phyloP scores from a whole-genome alignment of 2,888 invertebrate species.

The Nymphalis polychloros region DNA sequence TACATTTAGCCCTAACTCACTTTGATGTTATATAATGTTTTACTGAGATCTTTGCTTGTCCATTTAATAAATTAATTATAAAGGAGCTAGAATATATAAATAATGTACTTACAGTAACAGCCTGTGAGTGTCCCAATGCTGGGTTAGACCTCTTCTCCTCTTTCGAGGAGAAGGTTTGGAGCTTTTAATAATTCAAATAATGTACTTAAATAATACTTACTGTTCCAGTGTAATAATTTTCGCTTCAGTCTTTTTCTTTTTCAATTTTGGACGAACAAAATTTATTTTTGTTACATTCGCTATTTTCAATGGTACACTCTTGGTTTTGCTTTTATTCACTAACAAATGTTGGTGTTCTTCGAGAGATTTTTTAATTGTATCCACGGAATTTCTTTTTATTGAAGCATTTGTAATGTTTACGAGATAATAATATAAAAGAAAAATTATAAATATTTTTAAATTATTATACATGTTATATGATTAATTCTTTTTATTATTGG shows the following conservation, averaged over 20 bases:
- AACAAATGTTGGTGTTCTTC: conserved; percentile 58
- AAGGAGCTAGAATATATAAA: background rate
- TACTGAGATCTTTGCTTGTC: too few relatives aligned
- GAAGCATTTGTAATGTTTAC: conserved; percentile 20
- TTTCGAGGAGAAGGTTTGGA: too few relatives aligned
- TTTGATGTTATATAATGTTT: too few relatives aligned
- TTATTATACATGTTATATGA: conserved; percentile 22
- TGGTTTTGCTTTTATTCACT: conserved; percentile 55
- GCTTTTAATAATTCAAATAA: too few relatives aligned
- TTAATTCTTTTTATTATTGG: background rate
- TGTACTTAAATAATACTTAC: conserved; percentile 51
- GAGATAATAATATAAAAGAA: conserved; percentile 19
- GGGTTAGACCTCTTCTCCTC: too few relatives aligned
- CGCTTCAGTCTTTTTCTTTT: conserved; percentile 42
- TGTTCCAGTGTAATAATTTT: conserved; percentile 56
- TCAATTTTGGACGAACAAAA: conserved; percentile 45
- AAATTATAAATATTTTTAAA: conserved; percentile 18
- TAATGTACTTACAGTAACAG: background rate
- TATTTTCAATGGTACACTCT: conserved; percentile 54
- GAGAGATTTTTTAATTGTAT: conserved; percentile 58
- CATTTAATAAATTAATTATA: too few relatives aligned
- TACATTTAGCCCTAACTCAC: too few relatives aligned
- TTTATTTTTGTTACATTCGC: conserved; percentile 56
- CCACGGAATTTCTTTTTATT: conserved; percentile 42
- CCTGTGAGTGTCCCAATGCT: too few relatives aligned